Evolutionary conservation across 1,140 invertebrate genomes (phyloP).

Genomic region (Rhopalosiphum padi): DNA sequence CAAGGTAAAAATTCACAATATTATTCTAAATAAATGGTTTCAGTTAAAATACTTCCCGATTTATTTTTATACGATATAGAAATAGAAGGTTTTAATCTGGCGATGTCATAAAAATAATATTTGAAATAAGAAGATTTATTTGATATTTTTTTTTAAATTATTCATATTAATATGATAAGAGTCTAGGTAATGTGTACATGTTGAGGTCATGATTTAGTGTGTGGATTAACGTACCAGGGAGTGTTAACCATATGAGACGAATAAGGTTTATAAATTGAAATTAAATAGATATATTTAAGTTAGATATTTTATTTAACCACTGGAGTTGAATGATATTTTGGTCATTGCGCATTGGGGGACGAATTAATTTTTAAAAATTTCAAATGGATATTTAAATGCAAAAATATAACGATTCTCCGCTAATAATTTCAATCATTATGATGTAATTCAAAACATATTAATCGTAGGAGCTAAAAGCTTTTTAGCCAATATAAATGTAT

Average conservation of each 20-base stretch:
- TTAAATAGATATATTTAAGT: neutral
- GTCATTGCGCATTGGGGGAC: neutral
- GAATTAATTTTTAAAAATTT: neutral
- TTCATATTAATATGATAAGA: neutral
- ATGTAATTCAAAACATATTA: neutral
- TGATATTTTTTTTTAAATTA: neutral
- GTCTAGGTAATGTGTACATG: neutral
- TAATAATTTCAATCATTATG: neutral
- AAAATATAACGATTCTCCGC: neutral
- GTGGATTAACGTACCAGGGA: neutral
- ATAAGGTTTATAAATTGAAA: neutral
- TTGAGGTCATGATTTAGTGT: neutral
- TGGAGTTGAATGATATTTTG: neutral
- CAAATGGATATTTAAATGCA: neutral
- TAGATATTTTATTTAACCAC: neutral
- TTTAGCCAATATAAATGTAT: neutral
- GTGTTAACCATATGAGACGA: neutral
- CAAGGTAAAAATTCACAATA: neutral
- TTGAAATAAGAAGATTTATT: neutral
- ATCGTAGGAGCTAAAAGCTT: neutral
- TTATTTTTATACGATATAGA: neutral
- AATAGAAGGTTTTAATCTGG: no score
- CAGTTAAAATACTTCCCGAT: neutral
- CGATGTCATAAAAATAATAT: neutral
- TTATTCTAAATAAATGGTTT: neutral